Evolutionary conservation across 2,113 vertebrate species (phyloP), one percentile per base, ranked within the genome.

Genomic region (Tetraodon nigroviridis): DNA sequence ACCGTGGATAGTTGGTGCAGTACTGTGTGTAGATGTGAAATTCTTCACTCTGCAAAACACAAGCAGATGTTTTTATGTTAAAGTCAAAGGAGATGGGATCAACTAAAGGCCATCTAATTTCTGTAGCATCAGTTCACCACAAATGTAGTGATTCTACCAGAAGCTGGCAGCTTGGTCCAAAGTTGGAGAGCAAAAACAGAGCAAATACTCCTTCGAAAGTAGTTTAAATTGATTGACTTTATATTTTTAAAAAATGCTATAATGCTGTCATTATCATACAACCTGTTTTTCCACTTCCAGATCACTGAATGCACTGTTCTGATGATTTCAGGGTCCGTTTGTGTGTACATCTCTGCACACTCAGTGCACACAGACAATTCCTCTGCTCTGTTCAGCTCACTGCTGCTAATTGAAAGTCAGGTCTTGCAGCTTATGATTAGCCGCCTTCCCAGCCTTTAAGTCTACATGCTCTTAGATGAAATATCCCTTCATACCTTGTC

Each of bases 11-110:
- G 87, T 98, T 98, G 58, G 94, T 97, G 85, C 95, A 97, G 76
- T 98, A 98, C 82, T 98, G 94, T 0, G 95, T 98, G 53, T 98
- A 98, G 76, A 98, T 93, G 80, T 97, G 95, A 85, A 98, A 98
- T 57, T 95, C 94, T 93, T 98, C 93, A 84, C 94, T 97, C 95
- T 98, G 89, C 40, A 65, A 73, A 71, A 77, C 41, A 74, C 32
- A 66, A 64, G 19, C 42, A 12, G 49, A 17, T 61, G 76, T 5
- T 75, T 13, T 24, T 7, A 52, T 11, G 11, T 27, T 47, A 17
- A 46, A 7, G 2, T 24, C 14, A 18, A 8, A 27, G 24, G 24
- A 8, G 24, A 55, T 24, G 57, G 41, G 48, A 27, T 27, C 24
- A 27, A 5, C 24, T 27, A 6, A 27, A 27, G 24, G 1, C 24